These are phyloP conservation scores for Chaitophorus viminalis DNA, from an alignment of 2,888 invertebrate species.

Conservation along the genomic window DNA sequence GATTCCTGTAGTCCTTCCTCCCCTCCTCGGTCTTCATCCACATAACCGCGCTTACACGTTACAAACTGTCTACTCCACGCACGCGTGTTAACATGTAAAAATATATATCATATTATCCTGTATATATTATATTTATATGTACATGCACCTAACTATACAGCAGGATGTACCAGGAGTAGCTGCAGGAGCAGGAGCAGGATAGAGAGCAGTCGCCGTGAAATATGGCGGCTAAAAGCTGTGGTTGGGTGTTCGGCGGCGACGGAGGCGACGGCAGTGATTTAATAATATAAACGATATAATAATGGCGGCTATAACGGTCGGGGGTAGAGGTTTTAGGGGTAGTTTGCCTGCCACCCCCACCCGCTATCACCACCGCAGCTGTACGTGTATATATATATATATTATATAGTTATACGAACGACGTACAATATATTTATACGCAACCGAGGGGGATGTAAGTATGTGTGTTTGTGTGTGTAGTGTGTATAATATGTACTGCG, in stretches of 20 bases:
- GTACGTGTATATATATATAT: no score
- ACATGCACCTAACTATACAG: background rate
- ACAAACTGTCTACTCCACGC: background rate
- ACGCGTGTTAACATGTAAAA: no score
- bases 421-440: background rate
- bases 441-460: background rate
- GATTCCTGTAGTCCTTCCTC: background rate
- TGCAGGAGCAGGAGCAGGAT: background rate
- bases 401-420: constrained; percentile 1
- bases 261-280: constrained; percentile 55
- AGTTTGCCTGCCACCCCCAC: constrained; percentile 20
- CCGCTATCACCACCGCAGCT: background rate
- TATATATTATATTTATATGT: no score
- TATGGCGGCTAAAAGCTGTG: constrained; percentile 61
- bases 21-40: background rate
- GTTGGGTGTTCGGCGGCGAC: constrained; percentile 54
- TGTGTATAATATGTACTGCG: background rate
- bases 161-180: background rate
- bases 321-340: constrained; percentile 39
- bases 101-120: no score
- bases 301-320: constrained; percentile 55
- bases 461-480: background rate
- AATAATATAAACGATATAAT: constrained; percentile 60
- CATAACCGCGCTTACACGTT: no score
- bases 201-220: constrained; percentile 50